Percentiles rank a stretch among this genome's conserved stretches.
These are phyloP conservation scores for Lamprologus speciosus DNA, from an alignment of 2,113 vertebrate genomes.

Conservation along the genomic window DNA sequence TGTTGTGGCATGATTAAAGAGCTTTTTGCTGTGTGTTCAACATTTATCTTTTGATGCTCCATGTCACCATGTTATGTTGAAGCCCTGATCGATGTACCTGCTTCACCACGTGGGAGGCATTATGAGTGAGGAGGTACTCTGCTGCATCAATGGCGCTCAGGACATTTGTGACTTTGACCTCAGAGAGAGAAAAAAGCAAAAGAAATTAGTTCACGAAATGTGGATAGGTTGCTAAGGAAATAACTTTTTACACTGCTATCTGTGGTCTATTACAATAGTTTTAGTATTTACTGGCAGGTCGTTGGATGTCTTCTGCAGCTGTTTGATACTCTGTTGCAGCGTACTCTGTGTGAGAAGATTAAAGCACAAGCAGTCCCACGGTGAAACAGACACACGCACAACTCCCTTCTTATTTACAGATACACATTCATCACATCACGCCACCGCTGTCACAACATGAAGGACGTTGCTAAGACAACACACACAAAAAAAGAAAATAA, in stretches of 20 bases:
- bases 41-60: neutral
- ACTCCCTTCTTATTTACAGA: neutral
- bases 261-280: neutral
- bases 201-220: neutral
- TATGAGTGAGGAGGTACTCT: slow-evolving; percentile 80
- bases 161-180: slow-evolving; percentile 78
- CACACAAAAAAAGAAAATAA: neutral
- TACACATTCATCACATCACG: neutral
- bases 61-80: neutral
- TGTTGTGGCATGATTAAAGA: neutral
- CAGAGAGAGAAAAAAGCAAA: neutral
- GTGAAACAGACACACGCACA: neutral
- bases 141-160: slow-evolving; percentile 78
- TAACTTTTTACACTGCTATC: neutral
- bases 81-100: slow-evolving; percentile 59
- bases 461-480: neutral
- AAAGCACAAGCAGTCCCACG: neutral
- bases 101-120: slow-evolving; percentile 75
- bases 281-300: slow-evolving; percentile 76
- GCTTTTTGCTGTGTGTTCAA: neutral
- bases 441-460: neutral
- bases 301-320: slow-evolving; percentile 71
- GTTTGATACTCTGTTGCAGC: slow-evolving; percentile 73
- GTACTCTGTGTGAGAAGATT: slow-evolving; percentile 64
- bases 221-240: neutral